Evolutionary conservation across 2,888 invertebrate species (phyloP).

Genomic region (Sinodicranocentrus sp.): DNA sequence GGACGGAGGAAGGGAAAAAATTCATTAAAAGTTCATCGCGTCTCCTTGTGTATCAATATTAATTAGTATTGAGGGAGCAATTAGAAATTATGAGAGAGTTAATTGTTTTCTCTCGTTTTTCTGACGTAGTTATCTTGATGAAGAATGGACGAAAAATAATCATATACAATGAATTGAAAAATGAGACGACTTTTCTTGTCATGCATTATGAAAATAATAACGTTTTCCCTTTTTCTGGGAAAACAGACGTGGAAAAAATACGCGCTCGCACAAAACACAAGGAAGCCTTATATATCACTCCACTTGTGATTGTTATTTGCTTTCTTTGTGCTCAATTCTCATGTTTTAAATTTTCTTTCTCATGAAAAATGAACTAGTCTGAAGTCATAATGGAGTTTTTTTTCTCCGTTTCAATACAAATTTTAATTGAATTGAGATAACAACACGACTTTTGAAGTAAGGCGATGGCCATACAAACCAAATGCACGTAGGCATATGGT

Average conservation of each 20-base stretch:
- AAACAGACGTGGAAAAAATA: too few relatives aligned
- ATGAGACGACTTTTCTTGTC: slow-evolving; percentile 8
- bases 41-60: slow-evolving; percentile 68
- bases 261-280: too few relatives aligned
- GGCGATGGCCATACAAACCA: too few relatives aligned
- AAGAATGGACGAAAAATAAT: slow-evolving; percentile 21
- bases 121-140: slow-evolving; percentile 29
- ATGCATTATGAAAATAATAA: neutral
- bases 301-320: too few relatives aligned
- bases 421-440: slow-evolving; percentile 1
- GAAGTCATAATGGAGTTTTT: too few relatives aligned
- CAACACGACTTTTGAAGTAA: too few relatives aligned
- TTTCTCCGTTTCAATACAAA: slow-evolving; percentile 7
- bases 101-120: slow-evolving; percentile 61
- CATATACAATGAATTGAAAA: slow-evolving; percentile 22
- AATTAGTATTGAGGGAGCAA: slow-evolving; percentile 72
- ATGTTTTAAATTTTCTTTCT: too few relatives aligned
- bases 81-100: slow-evolving; percentile 71
- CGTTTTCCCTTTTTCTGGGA: too few relatives aligned
- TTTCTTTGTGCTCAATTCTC: too few relatives aligned
- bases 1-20: slow-evolving; percentile 51
- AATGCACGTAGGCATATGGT: too few relatives aligned
- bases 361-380: too few relatives aligned
- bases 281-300: too few relatives aligned
- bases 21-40: slow-evolving; percentile 71